phyloP scores from a whole-genome alignment of 35 echinoderm and acorn worm species.

The Apostichopus japonicus region DNA sequence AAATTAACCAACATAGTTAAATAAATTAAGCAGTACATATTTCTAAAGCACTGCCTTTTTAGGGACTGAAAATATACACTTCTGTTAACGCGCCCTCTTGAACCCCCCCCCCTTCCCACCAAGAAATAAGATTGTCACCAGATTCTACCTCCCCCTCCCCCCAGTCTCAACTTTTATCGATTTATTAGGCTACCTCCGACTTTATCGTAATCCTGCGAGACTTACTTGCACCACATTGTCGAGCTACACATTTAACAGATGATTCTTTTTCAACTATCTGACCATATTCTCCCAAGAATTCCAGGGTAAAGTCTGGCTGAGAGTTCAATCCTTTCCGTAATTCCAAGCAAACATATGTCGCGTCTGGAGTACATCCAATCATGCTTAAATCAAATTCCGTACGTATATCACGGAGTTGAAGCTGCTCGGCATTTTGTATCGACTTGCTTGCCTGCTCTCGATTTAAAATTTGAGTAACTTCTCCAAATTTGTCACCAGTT shows the following conservation, averaged over 20 bases:
- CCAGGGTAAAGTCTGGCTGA: slow-evolving; percentile 24
- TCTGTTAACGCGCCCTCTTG: no score
- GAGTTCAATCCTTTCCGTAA: slow-evolving; percentile 7
- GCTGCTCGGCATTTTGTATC: slow-evolving; percentile 29
- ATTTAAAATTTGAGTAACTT: slow-evolving; percentile 66
- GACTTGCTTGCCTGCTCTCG: slow-evolving; percentile 32
- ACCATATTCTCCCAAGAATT: background rate
- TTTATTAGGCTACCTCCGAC: no score
- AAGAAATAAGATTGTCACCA: no score
- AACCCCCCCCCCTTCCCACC: no score
- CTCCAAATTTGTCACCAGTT: slow-evolving; percentile 43
- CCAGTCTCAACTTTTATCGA: no score
- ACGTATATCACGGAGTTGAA: slow-evolving; percentile 23
- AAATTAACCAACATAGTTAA: no score
- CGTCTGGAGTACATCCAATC: slow-evolving; percentile 19
- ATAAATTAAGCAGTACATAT: no score
- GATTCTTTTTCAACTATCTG: slow-evolving; percentile 21
- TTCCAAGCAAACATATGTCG: slow-evolving; percentile 18
- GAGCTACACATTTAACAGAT: slow-evolving; percentile 7
- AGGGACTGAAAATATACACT: no score
- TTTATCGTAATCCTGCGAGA: background rate
- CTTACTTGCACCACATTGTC: slow-evolving; percentile 45
- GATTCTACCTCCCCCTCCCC: no score
- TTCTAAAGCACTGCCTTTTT: no score
- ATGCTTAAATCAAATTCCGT: slow-evolving; percentile 34